These are phyloP conservation scores for Eumacrocentrus americanus DNA, from an alignment of 2,888 invertebrate species.

Conservation along the genomic window DNA sequence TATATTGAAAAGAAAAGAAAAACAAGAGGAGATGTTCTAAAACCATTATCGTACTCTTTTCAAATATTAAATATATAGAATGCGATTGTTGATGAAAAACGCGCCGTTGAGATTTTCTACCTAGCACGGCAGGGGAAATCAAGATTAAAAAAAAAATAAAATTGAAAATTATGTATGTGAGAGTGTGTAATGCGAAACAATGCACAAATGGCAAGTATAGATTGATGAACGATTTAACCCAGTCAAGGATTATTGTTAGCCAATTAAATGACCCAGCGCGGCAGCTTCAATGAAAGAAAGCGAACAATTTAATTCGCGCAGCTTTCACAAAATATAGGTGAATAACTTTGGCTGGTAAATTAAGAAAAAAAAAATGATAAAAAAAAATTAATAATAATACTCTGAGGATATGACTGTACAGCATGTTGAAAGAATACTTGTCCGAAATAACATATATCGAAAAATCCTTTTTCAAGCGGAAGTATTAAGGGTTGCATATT, in stretches of 20 bases:
- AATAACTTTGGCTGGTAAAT: slow-evolving; percentile 17
- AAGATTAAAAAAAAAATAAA: slow-evolving; percentile 6
- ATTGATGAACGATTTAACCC: slow-evolving; percentile 24
- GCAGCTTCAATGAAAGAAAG: slow-evolving; percentile 32
- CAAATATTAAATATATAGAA: background rate
- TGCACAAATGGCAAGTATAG: slow-evolving; percentile 40
- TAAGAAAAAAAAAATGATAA: slow-evolving; percentile 28
- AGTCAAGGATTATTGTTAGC: slow-evolving; percentile 17
- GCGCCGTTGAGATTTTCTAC: too few species aligned
- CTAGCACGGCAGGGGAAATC: too few species aligned
- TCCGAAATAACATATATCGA: slow-evolving; percentile 56
- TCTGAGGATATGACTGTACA: slow-evolving; percentile 58
- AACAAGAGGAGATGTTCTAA: background rate
- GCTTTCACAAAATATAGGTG: slow-evolving; percentile 36
- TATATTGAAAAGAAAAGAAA: background rate
- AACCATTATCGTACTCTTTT: background rate
- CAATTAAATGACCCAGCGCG: slow-evolving; percentile 19
- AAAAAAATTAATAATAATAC: slow-evolving; percentile 45
- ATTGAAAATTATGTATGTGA: background rate
- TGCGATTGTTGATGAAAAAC: too few species aligned
- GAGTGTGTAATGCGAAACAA: slow-evolving; percentile 25
- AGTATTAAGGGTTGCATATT: slow-evolving; percentile 60
- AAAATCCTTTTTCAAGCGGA: slow-evolving; percentile 53
- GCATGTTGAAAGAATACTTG: slow-evolving; percentile 52
- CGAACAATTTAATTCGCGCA: slow-evolving; percentile 41